Base-by-base conservation (phyloP, 2,113 vertebrate species). In the Prochilodus magdalenae region DNA sequence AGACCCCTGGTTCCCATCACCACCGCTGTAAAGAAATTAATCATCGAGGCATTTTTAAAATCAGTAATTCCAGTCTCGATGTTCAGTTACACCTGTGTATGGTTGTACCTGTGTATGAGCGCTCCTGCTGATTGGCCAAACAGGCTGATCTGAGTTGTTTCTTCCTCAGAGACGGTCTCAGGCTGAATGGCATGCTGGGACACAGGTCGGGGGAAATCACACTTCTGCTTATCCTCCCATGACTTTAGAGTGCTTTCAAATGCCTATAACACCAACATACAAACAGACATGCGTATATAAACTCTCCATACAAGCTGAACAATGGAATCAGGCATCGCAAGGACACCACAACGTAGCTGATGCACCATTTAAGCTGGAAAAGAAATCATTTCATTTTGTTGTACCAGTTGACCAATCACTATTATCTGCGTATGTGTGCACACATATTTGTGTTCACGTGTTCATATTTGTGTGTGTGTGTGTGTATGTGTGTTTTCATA, bases 171-270 rank as follows among this genome's bases (percentile, higher is more conserved):
- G 82, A 98, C 94, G 0, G 92, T 93, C 92, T 97, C 97, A 0
- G 96, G 96, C 78, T 96, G 97, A 67, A 95, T 89, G 13, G 94
- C 93, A 73, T 86, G 86, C 27, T 90, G 89, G 26, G 95, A 89
- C 0, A 94, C 92, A 0, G 94, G 91, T 22, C 96, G 94, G 0
- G 95, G 93, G 76, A 98, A 94, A 73, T 99, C 97, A 44, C 96
- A 97, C 86, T 95, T 98, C 91, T 99, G 98, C 86, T 99, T 99
- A 89, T 99, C 97, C 81, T 99, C 97, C 97, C 98, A 99, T 5
- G 98, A 99, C 89, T 99, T 99, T 60, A 99, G 87, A 1, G 97
- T 98, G 91, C 91, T 98, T 87, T 99, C 98, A 82, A 99, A 99
- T 0, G 97, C 98, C 98, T 99, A 67, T 66, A 10, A 62, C n/a